phyloP scores from a whole-genome alignment of 37 sponge, comb jelly and placozoan genomes.

The Amphimedon queenslandica region DNA sequence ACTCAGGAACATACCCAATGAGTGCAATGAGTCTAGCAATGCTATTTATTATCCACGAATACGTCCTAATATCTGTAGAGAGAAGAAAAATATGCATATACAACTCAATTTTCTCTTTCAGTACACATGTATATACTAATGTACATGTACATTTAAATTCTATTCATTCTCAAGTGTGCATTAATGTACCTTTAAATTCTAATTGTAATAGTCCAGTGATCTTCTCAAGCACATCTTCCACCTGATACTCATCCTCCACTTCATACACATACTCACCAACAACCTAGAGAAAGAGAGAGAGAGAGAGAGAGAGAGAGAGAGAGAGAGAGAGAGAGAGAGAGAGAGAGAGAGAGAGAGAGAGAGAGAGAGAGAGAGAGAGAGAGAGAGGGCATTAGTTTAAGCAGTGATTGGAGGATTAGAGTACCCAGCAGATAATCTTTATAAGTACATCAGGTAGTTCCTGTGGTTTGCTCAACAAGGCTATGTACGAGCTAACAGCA shows the following conservation, averaged over 20 bases:
- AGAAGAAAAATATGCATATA: conserved; percentile 1
- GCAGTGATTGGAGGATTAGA: no score
- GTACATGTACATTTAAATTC: no score
- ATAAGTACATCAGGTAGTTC: conserved; percentile 74
- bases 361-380: no score
- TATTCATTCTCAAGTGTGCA: no score
- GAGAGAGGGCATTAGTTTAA: no score
- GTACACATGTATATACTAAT: background rate
- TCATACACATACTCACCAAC: conserved; percentile 74
- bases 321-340: no score
- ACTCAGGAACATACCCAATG: conserved; percentile 48
- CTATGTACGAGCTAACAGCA: conserved; percentile 66
- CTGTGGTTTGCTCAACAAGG: conserved; percentile 53
- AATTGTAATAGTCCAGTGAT: conserved; percentile 37
- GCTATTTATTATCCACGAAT: conserved; percentile 56
- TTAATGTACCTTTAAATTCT: conserved; percentile 36
- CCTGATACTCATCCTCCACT: conserved; percentile 41
- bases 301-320: no score
- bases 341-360: no score
- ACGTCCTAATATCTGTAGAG: conserved; percentile 30
- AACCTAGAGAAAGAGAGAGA: conserved; percentile 54
- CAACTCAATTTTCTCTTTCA: background rate
- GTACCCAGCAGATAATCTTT: conserved; percentile 77
- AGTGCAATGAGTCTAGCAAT: conserved; percentile 59
- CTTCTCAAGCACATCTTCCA: conserved; percentile 56